Conservation (phyloP, 1,140 invertebrate species). For the Nephotettix cincticeps region DNA sequence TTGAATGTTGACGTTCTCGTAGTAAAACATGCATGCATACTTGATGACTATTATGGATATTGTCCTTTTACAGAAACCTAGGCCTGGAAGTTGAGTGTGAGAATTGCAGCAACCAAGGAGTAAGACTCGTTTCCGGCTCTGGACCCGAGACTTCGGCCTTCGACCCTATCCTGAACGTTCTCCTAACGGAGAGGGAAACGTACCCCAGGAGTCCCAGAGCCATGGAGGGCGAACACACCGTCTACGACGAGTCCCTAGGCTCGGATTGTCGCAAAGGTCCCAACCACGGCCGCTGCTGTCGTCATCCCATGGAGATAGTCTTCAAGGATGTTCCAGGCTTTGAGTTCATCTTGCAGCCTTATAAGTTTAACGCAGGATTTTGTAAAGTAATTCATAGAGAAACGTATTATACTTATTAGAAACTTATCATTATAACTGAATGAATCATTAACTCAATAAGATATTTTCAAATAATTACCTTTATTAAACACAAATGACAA, state of each 20-base stretch:
- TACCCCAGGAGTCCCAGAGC: background rate
- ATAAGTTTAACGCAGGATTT: conserved; percentile 68
- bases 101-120: background rate
- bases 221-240: background rate
- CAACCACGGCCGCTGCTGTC: conserved; percentile 1
- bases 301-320: conserved; percentile 36
- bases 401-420: no score
- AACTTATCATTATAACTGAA: no score
- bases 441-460: no score
- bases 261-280: conserved; percentile 1
- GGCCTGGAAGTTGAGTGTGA: conserved; percentile 5
- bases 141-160: background rate
- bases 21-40: no score
- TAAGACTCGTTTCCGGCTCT: background rate
- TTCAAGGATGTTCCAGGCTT: conserved; percentile 68
- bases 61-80: background rate
- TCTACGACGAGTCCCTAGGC: background rate
- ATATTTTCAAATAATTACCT: no score
- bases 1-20: no score
- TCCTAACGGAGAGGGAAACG: background rate
- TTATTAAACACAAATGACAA: no score
- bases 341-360: conserved; percentile 68
- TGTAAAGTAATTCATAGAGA: conserved; percentile 50
- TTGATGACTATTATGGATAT: no score
- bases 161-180: conserved; percentile 5